phyloP scores from a whole-genome alignment of 2,888 invertebrate genomes.

The Parascotia fuliginaria region DNA sequence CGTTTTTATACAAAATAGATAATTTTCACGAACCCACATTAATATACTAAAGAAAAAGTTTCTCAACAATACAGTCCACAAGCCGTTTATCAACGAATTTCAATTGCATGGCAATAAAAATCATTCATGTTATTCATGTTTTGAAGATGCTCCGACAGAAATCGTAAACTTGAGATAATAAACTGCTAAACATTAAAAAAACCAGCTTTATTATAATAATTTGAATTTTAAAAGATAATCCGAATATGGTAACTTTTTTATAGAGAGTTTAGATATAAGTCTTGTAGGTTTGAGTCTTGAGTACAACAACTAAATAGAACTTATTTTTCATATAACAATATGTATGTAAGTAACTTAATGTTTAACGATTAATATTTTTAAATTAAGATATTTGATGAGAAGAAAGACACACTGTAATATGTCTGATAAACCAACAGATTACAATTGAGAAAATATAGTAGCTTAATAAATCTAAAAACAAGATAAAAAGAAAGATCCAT shows the following conservation, averaged over 20 bases:
- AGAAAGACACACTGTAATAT: no score
- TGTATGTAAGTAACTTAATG: no score
- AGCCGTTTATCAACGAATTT: conserved; percentile 1
- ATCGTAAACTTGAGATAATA: conserved; percentile 1
- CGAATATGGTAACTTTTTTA: not conserved
- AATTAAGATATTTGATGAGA: no score
- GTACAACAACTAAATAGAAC: no score
- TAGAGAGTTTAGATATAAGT: not conserved
- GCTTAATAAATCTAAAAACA: no score
- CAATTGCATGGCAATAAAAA: not conserved
- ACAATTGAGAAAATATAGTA: no score
- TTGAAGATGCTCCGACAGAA: conserved; percentile 2
- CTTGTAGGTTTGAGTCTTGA: no score
- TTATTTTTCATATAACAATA: no score
- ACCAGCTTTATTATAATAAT: not conserved
- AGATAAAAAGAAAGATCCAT: no score
- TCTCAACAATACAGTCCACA: not conserved
- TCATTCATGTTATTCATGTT: not conserved
- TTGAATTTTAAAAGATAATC: not conserved
- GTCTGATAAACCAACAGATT: no score
- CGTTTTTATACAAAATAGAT: conserved; percentile 18
- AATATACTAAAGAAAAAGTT: not conserved
- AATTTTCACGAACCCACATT: conserved; percentile 5
- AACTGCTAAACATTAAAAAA: not conserved
- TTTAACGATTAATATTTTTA: no score